Conservation (phyloP, 2,797 vertebrate species). For the Syndactyla subalaris region DNA sequence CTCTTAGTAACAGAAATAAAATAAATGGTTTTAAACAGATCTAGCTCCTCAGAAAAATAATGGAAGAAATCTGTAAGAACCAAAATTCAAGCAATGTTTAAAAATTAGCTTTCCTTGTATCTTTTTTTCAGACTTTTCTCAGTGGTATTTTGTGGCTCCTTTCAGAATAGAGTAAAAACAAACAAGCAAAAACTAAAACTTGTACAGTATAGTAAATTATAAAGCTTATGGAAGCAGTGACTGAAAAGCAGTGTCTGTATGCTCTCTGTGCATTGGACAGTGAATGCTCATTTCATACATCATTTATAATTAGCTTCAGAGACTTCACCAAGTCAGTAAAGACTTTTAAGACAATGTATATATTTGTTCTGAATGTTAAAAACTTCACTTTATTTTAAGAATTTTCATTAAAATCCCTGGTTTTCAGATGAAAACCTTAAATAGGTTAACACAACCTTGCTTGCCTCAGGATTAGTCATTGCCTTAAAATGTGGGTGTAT, state of each 20-base stretch:
- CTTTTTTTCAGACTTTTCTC: neutral
- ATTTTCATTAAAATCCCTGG: neutral
- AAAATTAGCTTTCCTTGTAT: neutral
- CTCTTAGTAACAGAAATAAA: neutral
- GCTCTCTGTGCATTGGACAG: neutral
- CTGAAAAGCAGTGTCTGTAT: neutral
- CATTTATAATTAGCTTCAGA: conserved; percentile 16
- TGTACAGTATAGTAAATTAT: neutral
- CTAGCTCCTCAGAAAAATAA: neutral
- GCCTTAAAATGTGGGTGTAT: neutral
- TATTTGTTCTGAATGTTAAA: neutral
- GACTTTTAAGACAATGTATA: neutral
- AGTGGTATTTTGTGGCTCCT: neutral
- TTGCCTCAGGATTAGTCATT: neutral
- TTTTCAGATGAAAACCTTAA: neutral
- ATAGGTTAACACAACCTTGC: neutral
- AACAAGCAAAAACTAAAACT: neutral
- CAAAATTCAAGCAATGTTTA: neutral
- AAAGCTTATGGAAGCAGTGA: neutral
- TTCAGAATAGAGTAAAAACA: neutral
- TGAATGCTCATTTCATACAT: conserved; percentile 21
- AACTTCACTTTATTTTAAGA: neutral
- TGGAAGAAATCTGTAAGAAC: neutral
- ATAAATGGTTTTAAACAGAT: neutral
- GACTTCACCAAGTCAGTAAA: neutral